These are phyloP conservation scores for Columbina picui DNA, from an alignment of 2,113 vertebrate species.

Conservation along the genomic window DNA sequence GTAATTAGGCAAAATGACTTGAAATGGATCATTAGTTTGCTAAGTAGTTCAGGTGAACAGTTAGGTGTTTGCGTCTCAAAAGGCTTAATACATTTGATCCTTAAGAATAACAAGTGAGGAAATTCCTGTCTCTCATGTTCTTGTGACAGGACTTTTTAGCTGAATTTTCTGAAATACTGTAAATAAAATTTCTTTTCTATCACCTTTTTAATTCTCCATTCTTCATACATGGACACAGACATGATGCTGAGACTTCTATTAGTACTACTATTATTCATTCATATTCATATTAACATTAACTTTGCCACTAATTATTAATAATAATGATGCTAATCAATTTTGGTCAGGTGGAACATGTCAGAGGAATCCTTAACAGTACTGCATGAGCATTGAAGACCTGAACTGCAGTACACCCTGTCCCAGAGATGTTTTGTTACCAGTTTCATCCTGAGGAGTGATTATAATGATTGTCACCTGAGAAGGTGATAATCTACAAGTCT, in stretches of 20 bases:
- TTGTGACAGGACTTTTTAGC: background rate
- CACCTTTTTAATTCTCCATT: background rate
- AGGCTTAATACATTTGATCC: background rate
- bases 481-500: background rate
- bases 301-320: background rate
- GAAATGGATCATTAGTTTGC: background rate
- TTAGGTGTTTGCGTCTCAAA: background rate
- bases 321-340: background rate
- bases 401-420: background rate
- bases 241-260: background rate
- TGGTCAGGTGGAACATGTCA: background rate
- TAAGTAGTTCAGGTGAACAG: background rate
- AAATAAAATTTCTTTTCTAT: background rate
- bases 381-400: fast-evolving
- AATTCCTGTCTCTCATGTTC: background rate
- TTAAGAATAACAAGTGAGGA: background rate
- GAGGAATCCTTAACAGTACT: background rate
- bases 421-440: background rate
- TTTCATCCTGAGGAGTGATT: background rate
- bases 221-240: background rate
- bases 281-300: background rate
- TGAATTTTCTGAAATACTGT: background rate
- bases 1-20: background rate
- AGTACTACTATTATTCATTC: background rate
- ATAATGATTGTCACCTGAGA: background rate